Conservation (phyloP, 30 jellyfish, hydroid and myxozoan genomes). For the Catostylus mosaicus region DNA sequence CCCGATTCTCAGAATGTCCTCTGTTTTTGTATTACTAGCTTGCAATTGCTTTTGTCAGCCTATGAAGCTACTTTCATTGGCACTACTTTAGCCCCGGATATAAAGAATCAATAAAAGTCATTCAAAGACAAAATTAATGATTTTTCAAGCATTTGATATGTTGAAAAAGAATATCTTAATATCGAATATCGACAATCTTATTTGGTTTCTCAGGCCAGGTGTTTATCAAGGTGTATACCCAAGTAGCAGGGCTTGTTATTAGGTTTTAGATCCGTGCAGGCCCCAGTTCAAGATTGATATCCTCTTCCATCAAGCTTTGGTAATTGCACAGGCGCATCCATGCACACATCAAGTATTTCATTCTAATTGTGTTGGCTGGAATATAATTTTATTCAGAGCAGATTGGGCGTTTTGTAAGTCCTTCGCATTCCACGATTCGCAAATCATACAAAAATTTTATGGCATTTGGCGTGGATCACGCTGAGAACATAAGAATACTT, state of each 20-base stretch:
- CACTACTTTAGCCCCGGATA: slow-evolving; percentile 35
- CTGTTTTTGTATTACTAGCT: slow-evolving; percentile 21
- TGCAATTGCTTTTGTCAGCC: slow-evolving; percentile 28
- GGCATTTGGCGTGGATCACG: no score
- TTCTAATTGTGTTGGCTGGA: slow-evolving; percentile 9
- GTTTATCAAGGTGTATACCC: slow-evolving; percentile 24
- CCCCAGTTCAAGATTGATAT: slow-evolving; percentile 1
- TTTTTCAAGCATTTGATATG: slow-evolving; percentile 30
- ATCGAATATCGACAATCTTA: slow-evolving; percentile 22
- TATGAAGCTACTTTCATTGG: slow-evolving; percentile 29
- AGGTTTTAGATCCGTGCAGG: slow-evolving; percentile 18
- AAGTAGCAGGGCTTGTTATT: slow-evolving; percentile 2
- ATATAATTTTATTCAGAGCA: not conserved
- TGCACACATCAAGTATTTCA: slow-evolving; percentile 20
- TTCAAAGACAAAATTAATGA: slow-evolving; percentile 21
- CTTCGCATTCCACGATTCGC: not conserved
- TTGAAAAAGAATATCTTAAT: slow-evolving; percentile 15
- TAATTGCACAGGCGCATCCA: slow-evolving; percentile 19
- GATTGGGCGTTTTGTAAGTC: not conserved
- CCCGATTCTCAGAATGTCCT: slow-evolving; percentile 18
- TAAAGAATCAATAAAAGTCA: slow-evolving; percentile 18
- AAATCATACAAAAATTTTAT: no score
- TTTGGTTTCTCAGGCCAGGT: slow-evolving; percentile 19
- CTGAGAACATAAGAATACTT: no score
- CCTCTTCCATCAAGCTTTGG: not conserved